Conservation (phyloP, 2,113 vertebrate species). For the Phaethon lepturus region DNA sequence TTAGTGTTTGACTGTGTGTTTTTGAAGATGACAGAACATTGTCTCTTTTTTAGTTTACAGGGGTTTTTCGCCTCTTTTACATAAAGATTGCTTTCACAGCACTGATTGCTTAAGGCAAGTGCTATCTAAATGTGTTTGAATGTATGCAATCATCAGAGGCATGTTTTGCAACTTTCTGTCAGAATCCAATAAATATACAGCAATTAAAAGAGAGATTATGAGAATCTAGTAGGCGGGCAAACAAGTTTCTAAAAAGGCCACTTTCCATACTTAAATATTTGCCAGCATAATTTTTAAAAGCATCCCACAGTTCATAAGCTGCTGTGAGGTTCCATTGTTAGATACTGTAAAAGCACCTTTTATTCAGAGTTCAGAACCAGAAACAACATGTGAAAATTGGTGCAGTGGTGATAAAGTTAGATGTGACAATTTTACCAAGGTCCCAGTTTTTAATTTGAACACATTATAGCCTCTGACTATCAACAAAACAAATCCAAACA, state of each 20-base stretch:
- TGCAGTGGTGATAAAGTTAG: neutral
- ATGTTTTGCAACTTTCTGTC: conserved; percentile 71
- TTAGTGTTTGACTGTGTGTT: conserved; percentile 37
- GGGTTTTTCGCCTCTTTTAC: conserved; percentile 38
- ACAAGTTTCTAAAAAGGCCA: conserved; percentile 45
- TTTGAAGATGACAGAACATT: conserved; percentile 52
- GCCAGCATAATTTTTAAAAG: conserved; percentile 19
- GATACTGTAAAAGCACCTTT: neutral
- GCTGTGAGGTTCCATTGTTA: neutral
- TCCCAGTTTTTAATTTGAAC: neutral
- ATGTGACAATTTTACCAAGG: neutral
- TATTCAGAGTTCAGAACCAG: neutral
- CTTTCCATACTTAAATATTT: conserved; percentile 33
- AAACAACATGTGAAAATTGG: neutral
- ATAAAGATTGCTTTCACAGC: conserved; percentile 61
- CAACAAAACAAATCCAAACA: neutral
- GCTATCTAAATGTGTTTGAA: conserved; percentile 42
- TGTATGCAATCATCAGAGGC: conserved; percentile 57
- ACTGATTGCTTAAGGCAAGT: conserved; percentile 37
- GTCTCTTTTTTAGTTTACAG: conserved; percentile 45
- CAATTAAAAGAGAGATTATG: conserved; percentile 26
- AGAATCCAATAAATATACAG: conserved; percentile 59
- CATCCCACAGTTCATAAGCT: neutral
- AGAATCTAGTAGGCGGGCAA: conserved; percentile 10
- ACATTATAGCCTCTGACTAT: neutral